Evolutionary conservation across 2,113 vertebrate genomes (phyloP).

Genomic region (Chaetorhynchus papuensis): DNA sequence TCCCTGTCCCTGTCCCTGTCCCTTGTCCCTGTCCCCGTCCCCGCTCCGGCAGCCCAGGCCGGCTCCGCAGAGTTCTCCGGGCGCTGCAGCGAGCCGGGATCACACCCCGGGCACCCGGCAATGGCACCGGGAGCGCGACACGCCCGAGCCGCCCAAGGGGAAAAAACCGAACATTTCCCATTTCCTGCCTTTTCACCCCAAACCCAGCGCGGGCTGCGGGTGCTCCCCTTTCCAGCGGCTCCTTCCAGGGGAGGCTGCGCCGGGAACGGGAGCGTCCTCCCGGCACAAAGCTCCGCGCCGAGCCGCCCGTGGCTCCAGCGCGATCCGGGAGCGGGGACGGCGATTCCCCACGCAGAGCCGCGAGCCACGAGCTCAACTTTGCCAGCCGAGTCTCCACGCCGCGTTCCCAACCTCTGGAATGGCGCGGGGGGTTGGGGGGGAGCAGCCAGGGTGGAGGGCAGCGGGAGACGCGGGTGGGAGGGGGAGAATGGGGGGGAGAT

Average conservation of each 20-base stretch:
- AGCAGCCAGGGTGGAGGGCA: neutral
- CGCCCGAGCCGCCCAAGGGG: neutral
- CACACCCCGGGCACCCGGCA: neutral
- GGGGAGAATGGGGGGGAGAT: too few species aligned
- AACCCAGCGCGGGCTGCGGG: rapidly evolving
- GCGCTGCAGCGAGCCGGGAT: neutral
- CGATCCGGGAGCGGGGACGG: neutral
- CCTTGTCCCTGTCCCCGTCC: neutral
- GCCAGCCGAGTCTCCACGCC: neutral
- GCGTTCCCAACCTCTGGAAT: neutral
- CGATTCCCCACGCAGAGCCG: neutral
- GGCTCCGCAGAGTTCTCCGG: neutral
- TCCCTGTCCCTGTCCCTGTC: neutral
- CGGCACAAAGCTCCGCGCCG: neutral
- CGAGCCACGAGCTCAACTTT: neutral
- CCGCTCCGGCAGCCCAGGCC: neutral
- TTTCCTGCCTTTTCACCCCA: neutral
- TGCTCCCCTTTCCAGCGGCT: neutral
- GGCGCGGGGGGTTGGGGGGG: neutral
- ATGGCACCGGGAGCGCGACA: neutral
- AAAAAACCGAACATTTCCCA: rapidly evolving
- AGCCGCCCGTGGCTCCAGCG: neutral
- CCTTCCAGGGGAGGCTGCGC: neutral
- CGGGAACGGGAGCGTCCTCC: neutral
- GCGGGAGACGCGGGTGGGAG: neutral